These are phyloP conservation scores for Mactra quadrangularis DNA, from an alignment of 1,140 invertebrate species.

Conservation along the genomic window DNA sequence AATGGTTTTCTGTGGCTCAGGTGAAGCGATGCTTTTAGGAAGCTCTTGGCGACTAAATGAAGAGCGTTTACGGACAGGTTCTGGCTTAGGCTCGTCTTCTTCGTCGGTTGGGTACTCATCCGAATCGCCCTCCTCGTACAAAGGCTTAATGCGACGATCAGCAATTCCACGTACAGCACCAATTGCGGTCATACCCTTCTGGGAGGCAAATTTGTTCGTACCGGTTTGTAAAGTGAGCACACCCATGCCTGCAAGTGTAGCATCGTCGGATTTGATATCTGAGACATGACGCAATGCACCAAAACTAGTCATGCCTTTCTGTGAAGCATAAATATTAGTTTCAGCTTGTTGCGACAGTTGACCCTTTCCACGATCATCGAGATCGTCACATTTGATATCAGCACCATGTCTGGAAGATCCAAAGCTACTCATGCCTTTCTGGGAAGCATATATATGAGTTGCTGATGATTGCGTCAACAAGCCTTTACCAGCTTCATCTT, in stretches of 20 bases:
- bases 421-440: conserved; percentile 90
- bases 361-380: conserved; percentile 85
- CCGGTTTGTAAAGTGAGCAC: conserved; percentile 81
- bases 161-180: conserved; percentile 47
- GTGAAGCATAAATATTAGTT: conserved; percentile 89
- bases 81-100: conserved; percentile 53
- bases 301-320: conserved; percentile 83
- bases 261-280: conserved; percentile 73
- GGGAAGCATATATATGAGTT: conserved; percentile 90
- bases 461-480: conserved; percentile 96
- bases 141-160: conserved; percentile 29
- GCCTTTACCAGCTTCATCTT: conserved; percentile 86
- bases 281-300: conserved; percentile 68
- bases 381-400: conserved; percentile 53
- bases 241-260: conserved; percentile 85
- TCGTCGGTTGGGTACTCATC: conserved; percentile 60
- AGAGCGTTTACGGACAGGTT: conserved; percentile 49
- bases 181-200: conserved; percentile 49
- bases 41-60: background rate
- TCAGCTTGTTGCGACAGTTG: conserved; percentile 95
- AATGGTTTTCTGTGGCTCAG: conserved; percentile 25
- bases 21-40: conserved; percentile 14
- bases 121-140: conserved; percentile 49
- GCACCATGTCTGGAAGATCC: conserved; percentile 86
- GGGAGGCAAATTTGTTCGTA: conserved; percentile 42